Conservation (phyloP, 1,140 invertebrate genomes). For the Drosophila dunni region DNA sequence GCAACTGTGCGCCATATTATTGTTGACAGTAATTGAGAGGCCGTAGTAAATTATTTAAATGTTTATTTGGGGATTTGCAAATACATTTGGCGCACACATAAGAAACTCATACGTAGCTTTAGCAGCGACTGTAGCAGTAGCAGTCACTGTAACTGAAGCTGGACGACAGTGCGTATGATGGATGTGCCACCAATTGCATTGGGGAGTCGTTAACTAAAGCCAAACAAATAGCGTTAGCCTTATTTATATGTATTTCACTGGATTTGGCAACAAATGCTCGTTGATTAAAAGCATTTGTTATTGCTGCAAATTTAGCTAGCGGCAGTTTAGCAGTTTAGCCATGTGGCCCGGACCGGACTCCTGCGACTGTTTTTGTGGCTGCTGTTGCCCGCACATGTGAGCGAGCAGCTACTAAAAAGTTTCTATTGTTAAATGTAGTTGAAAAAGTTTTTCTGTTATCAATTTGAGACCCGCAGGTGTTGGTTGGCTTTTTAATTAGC, state of each 20-base stretch:
- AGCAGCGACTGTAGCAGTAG: neutral
- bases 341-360: neutral
- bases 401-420: neutral
- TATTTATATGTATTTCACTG: constrained; percentile 48
- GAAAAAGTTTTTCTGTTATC: constrained; percentile 31
- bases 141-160: neutral
- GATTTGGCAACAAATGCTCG: constrained; percentile 27
- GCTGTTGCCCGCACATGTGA: constrained; percentile 17
- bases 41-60: constrained; percentile 67
- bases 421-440: constrained; percentile 27
- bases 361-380: neutral
- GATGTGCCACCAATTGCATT: constrained; percentile 54
- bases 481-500: constrained; percentile 63
- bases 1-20: constrained; percentile 61
- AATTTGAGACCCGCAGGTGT: constrained; percentile 52
- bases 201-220: constrained; percentile 59
- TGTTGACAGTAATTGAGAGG: constrained; percentile 69
- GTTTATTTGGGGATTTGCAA: constrained; percentile 65
- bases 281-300: constrained; percentile 40
- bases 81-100: constrained; percentile 19
- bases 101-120: constrained; percentile 11
- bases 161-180: constrained; percentile 59
- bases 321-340: neutral
- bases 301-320: constrained; percentile 9
- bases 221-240: constrained; percentile 53